Percentiles rank a stretch among this genome's conserved stretches.
Conservation (phyloP, 1,140 invertebrate species). For the Drosophila nikananu region DNA sequence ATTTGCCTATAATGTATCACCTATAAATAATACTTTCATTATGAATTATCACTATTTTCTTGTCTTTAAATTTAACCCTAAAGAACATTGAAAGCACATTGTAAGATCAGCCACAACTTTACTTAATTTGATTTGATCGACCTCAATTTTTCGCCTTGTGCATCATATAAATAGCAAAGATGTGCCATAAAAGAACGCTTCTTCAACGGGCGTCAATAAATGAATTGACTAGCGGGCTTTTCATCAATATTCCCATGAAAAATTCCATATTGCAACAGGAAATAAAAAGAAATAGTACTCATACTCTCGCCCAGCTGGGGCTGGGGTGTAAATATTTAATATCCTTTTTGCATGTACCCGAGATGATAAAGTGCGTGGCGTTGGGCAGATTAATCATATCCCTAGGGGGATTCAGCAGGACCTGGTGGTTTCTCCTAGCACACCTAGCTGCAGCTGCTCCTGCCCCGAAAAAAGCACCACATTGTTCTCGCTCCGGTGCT, state of each 20-base stretch:
- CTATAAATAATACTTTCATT: not conserved
- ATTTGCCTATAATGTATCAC: not conserved
- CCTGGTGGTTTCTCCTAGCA: conserved; percentile 22
- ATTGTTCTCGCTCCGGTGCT: conserved; percentile 46
- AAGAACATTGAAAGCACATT: not conserved
- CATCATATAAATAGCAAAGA: conserved; percentile 8
- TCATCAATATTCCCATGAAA: conserved; percentile 72
- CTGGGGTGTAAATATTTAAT: conserved; percentile 76
- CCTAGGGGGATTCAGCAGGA: conserved; percentile 15
- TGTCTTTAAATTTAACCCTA: not conserved
- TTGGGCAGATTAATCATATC: conserved; percentile 77
- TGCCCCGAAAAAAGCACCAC: conserved; percentile 25
- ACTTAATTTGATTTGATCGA: too few species aligned
- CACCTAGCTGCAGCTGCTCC: conserved; percentile 40
- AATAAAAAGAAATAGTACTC: conserved; percentile 48
- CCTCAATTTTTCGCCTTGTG: not conserved
- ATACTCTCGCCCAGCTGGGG: conserved; percentile 42
- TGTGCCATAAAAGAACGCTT: conserved; percentile 10
- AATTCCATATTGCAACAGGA: conserved; percentile 66
- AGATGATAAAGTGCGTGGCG: conserved; percentile 73
- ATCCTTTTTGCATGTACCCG: conserved; percentile 55
- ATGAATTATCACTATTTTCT: too few species aligned
- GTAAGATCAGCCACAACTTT: not conserved
- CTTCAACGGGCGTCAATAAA: conserved; percentile 45
- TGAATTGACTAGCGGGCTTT: conserved; percentile 48